These are phyloP conservation scores for Nematolebias whitei DNA, from an alignment of 2,113 vertebrate genomes.

Conservation along the genomic window DNA sequence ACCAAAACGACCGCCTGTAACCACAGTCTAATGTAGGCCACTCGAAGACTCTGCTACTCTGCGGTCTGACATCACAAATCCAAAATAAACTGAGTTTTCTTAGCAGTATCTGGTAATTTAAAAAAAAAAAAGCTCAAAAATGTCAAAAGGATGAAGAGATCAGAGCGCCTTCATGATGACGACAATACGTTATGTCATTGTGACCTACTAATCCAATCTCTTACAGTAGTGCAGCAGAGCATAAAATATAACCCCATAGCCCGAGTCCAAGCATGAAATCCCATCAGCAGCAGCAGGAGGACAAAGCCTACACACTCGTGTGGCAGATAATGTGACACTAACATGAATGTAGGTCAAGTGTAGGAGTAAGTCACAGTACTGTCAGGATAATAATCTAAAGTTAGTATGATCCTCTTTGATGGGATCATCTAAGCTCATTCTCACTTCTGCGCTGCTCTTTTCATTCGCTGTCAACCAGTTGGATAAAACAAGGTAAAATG, in stretches of 20 bases:
- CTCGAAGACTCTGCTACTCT: neutral
- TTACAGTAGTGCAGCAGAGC: constrained; percentile 40
- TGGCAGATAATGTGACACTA: neutral
- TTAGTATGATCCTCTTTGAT: constrained; percentile 55
- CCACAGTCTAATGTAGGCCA: constrained; percentile 16
- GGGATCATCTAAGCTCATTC: constrained; percentile 56
- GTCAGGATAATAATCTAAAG: constrained; percentile 25
- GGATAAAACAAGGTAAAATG: too few relatives aligned
- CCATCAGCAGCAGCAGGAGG: neutral
- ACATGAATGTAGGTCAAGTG: constrained; percentile 14
- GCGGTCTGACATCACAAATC: neutral
- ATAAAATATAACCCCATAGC: constrained; percentile 35
- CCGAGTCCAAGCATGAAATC: constrained; percentile 22
- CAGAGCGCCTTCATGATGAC: constrained; percentile 34
- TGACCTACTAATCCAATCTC: constrained; percentile 75
- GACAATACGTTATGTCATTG: constrained; percentile 56
- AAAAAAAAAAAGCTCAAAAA: constrained; percentile 4
- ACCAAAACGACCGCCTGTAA: neutral
- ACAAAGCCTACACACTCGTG: neutral
- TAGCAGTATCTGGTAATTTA: neutral
- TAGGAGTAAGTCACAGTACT: neutral
- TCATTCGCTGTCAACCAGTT: neutral
- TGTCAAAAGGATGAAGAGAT: constrained; percentile 1
- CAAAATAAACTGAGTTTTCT: neutral
- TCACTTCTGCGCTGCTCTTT: constrained; percentile 29